phyloP scores from a whole-genome alignment of 2,888 invertebrate genomes.

The Cloeon dipterum region DNA sequence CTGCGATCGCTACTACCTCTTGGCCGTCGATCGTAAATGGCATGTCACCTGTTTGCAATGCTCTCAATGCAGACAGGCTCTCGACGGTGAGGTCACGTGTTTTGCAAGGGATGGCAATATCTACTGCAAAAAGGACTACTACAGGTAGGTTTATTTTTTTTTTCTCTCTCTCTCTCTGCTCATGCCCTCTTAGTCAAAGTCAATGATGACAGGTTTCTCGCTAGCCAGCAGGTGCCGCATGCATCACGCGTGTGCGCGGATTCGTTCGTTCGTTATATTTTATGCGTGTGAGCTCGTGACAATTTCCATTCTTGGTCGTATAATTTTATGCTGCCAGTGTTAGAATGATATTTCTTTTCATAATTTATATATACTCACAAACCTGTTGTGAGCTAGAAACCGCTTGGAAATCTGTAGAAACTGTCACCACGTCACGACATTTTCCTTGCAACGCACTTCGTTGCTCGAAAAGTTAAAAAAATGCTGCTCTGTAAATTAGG shows the following conservation, averaged over 20 bases:
- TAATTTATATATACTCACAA: too few relatives aligned
- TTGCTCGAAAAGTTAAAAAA: too few relatives aligned
- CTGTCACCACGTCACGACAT: too few relatives aligned
- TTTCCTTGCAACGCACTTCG: too few relatives aligned
- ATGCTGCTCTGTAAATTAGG: too few relatives aligned
- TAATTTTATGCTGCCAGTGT: too few relatives aligned
- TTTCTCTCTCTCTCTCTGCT: background rate
- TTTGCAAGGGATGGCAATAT: slow-evolving; percentile 82
- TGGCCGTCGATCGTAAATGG: slow-evolving; percentile 83
- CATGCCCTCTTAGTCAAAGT: background rate
- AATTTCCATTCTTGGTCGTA: background rate
- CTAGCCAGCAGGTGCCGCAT: background rate
- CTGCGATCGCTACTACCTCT: slow-evolving; percentile 72
- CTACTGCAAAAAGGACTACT: slow-evolving; percentile 92
- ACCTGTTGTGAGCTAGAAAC: too few relatives aligned
- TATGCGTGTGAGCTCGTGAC: background rate
- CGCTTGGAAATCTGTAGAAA: too few relatives aligned
- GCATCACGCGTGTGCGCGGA: too few relatives aligned
- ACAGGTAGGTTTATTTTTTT: slow-evolving; percentile 45
- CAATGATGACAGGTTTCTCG: background rate
- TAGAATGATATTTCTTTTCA: too few relatives aligned
- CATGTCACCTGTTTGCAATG: slow-evolving; percentile 80
- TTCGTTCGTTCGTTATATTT: too few relatives aligned
- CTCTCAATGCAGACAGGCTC: slow-evolving; percentile 67
- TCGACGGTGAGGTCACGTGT: slow-evolving; percentile 80